These are phyloP conservation scores for Tragelaphus strepsiceros DNA, from an alignment of 2,113 vertebrate species.

Conservation along the genomic window DNA sequence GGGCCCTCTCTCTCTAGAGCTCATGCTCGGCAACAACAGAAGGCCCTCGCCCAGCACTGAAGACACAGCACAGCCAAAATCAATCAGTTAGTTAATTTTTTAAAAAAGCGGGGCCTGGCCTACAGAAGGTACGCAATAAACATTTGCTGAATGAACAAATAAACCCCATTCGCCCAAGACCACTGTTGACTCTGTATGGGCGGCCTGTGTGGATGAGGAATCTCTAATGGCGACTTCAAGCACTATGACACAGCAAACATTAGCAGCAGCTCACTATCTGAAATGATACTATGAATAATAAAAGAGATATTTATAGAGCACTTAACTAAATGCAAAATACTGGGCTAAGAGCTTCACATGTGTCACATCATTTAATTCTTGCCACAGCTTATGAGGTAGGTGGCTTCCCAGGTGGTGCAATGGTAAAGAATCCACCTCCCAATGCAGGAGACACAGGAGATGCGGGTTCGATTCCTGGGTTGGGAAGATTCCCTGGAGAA, in stretches of 20 bases:
- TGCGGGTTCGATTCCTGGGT: fast-evolving
- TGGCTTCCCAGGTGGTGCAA: neutral
- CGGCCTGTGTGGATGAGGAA: fast-evolving
- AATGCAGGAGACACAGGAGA: neutral
- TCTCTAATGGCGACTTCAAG: neutral
- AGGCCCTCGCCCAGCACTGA: neutral
- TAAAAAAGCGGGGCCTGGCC: neutral
- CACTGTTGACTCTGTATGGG: neutral
- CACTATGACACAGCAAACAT: fast-evolving
- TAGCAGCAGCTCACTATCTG: neutral
- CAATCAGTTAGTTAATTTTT: neutral
- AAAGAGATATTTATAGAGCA: neutral
- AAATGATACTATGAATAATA: neutral
- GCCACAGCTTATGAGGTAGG: neutral
- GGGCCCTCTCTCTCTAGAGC: neutral
- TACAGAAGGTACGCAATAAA: neutral
- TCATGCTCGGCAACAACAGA: neutral
- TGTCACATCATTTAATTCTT: neutral
- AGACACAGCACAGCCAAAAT: neutral
- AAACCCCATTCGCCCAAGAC: neutral
- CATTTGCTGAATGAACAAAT: neutral
- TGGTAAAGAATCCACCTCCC: neutral
- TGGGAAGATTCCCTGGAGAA: neutral
- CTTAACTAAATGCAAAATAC: neutral
- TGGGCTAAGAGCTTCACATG: neutral